Evolutionary conservation across 2,113 vertebrate genomes (phyloP), one percentile per base, ranked within the genome.

Genomic region (Varanus salvator): DNA sequence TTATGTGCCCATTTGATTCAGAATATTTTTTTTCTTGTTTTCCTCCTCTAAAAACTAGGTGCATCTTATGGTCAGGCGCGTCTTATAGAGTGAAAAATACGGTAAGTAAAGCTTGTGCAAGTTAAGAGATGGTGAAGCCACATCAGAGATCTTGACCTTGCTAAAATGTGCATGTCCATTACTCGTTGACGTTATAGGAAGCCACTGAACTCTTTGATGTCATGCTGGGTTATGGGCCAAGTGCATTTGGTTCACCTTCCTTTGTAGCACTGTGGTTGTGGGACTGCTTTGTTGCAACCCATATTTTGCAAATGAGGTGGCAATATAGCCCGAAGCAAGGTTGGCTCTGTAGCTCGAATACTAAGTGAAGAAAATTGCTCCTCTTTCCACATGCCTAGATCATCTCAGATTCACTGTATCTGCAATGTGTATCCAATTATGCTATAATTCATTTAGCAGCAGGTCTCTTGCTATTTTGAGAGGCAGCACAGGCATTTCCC

Each of bases 401-500:
- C 88, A 52, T 31, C 64, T 27, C 31, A 77, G 50, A 34, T 85
- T 77, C n/a, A 69, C 75, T 23, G 84, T 81, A 87, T 82, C 87
- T 34, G 78, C 87, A 44, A 48, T 77, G 75, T 77, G 15, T 77
- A 25, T 77, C 12, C 78, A 82, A 15, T 89, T 84, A 52, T 75
- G 31, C 64, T 84, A 29, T 7, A 91, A 68, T 92, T 90, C 92
- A 74, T 25, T 85, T 72, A 54, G 81, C 52, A 88, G 14, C 0
- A 6, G 68, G 80, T 90, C 93, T 44, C 3, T 9, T 27, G 17
- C 64, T 90, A 9, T 94, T 95, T 76, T 89, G 89, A 85, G 7
- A 90, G 60, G 44, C 74, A 92, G 66, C 84, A 90, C 0, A 31
- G 68, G 88, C 12, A 89, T 44, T 90, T 94, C 69, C 52, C 93